These are phyloP conservation scores for Octomys mimax DNA, from an alignment of 2,797 vertebrate species.

Conservation along the genomic window DNA sequence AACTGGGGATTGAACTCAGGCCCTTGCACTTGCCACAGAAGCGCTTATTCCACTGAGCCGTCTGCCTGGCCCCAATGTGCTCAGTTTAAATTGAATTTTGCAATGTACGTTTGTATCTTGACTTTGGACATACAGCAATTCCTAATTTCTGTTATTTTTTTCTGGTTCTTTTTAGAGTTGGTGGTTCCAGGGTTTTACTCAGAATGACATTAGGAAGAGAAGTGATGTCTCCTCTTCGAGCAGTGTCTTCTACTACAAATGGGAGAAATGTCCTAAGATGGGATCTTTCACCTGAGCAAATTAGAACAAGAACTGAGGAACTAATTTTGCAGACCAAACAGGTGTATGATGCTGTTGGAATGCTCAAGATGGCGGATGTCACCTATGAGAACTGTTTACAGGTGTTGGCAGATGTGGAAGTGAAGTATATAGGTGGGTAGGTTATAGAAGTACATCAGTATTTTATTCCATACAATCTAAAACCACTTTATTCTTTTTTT, in stretches of 20 bases:
- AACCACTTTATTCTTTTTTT: not conserved
- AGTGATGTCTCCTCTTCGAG: conserved; percentile 80
- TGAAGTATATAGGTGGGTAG: conserved; percentile 93
- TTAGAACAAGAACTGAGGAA: conserved; percentile 90
- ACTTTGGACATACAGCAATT: conserved; percentile 4
- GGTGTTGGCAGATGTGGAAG: conserved; percentile 92
- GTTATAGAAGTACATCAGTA: not conserved
- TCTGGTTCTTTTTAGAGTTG: conserved; percentile 85
- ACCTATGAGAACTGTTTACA: conserved; percentile 94
- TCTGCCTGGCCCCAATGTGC: not conserved
- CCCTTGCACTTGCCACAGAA: too few relatives aligned
- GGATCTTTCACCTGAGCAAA: conserved; percentile 95
- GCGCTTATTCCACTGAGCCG: too few relatives aligned
- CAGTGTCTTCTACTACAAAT: conserved; percentile 85
- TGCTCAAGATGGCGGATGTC: conserved; percentile 89
- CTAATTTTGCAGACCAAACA: conserved; percentile 93
- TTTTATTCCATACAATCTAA: not conserved
- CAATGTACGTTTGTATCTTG: conserved; percentile 31
- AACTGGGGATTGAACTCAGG: too few relatives aligned
- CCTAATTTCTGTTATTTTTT: conserved; percentile 40
- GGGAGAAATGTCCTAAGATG: conserved; percentile 91
- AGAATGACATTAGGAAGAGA: conserved; percentile 93
- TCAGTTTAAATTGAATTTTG: conserved; percentile 51
- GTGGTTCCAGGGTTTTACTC: conserved; percentile 83
- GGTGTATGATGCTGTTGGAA: conserved; percentile 92